phyloP scores from a whole-genome alignment of 1,140 invertebrate genomes.

The Drosophila sucinea region DNA sequence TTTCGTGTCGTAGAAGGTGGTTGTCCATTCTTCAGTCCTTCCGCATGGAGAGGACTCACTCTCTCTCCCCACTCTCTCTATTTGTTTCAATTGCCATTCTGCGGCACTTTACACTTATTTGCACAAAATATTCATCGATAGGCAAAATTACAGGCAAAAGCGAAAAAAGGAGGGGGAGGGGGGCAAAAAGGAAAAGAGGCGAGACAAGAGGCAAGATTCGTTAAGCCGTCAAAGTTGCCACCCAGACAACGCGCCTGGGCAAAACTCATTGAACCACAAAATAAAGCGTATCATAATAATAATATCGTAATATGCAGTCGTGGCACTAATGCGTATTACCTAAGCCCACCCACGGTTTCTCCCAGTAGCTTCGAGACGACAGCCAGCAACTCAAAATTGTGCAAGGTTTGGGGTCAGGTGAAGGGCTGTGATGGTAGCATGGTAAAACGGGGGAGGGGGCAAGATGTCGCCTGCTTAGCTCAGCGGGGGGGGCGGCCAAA shows the following conservation, averaged over 20 bases:
- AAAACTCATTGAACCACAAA: slow-evolving; percentile 78
- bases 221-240: slow-evolving; percentile 77
- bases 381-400: not conserved
- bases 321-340: slow-evolving; percentile 79
- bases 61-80: slow-evolving; percentile 24
- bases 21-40: slow-evolving; percentile 30
- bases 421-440: not conserved
- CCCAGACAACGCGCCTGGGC: slow-evolving; percentile 27
- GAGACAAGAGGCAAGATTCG: slow-evolving; percentile 30
- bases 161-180: not conserved
- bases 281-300: slow-evolving; percentile 82
- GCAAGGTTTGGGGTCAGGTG: slow-evolving; percentile 20
- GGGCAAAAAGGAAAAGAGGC: not conserved
- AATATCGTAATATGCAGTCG: slow-evolving; percentile 80
- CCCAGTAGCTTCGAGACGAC: not conserved
- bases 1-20: slow-evolving; percentile 17
- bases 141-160: slow-evolving; percentile 29
- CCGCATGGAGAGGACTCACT: slow-evolving; percentile 39
- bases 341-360: slow-evolving; percentile 62
- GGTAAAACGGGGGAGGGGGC: not conserved
- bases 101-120: slow-evolving; percentile 67
- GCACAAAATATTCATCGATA: slow-evolving; percentile 65
- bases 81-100: slow-evolving; percentile 71
- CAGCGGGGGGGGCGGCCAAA: slow-evolving; percentile 31
- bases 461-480: slow-evolving; percentile 19